A percentile compares a stretch with the other conserved stretches of the same genome.
These are phyloP conservation scores for Sarcophaga bullata DNA, from an alignment of 1,140 invertebrate species.

Conservation along the genomic window DNA sequence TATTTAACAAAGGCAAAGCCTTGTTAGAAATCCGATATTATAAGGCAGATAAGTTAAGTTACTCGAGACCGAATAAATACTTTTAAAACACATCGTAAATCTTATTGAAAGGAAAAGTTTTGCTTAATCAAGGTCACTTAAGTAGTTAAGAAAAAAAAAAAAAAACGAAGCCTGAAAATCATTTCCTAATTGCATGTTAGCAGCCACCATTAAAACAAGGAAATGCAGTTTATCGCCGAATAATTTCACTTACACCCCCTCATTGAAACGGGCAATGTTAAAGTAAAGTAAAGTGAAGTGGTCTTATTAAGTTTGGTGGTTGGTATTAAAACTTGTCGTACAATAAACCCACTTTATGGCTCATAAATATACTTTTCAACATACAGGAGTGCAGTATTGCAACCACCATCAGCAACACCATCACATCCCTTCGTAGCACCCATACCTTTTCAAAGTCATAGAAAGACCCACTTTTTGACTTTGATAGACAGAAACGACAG, in stretches of 20 bases:
- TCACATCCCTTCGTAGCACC: not conserved
- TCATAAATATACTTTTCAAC: slow-evolving; percentile 4
- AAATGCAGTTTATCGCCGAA: not conserved
- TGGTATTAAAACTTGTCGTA: not conserved
- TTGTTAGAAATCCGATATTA: too few relatives aligned
- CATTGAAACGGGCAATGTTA: not conserved
- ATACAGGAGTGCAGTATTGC: not conserved
- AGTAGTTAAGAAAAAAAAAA: too few relatives aligned
- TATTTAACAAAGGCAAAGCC: too few relatives aligned
- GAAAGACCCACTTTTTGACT: not conserved
- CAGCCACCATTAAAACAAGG: not conserved
- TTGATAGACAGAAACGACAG: not conserved
- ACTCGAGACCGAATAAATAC: too few relatives aligned
- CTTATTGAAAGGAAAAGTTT: too few relatives aligned
- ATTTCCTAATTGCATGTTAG: too few relatives aligned
- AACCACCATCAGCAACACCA: not conserved
- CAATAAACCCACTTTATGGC: slow-evolving; percentile 19
- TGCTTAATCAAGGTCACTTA: too few relatives aligned
- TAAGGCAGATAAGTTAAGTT: too few relatives aligned
- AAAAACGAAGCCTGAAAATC: too few relatives aligned
- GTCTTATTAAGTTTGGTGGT: not conserved
- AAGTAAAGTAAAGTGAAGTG: not conserved
- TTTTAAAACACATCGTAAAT: too few relatives aligned
- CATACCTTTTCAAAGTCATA: too few relatives aligned
- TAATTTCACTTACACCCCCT: not conserved